These are phyloP conservation scores for Stomatorhinus walkeri DNA, from an alignment of 2,797 vertebrate genomes.

Conservation along the genomic window DNA sequence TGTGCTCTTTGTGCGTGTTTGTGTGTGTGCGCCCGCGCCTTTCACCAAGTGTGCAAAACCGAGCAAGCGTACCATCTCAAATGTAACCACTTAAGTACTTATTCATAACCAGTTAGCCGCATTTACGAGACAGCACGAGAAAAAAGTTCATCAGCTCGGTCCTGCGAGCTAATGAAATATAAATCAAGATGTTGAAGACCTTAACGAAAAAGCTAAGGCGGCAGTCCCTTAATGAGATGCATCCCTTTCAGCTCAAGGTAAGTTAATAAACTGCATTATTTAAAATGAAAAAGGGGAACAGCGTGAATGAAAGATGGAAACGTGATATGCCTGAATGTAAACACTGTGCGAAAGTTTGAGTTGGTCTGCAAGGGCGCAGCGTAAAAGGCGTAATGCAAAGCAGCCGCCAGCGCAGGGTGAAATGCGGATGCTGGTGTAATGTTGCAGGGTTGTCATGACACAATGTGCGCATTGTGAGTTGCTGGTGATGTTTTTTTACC, in stretches of 20 bases:
- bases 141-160: conserved; percentile 32
- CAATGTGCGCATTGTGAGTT: conserved; percentile 10
- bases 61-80: conserved; percentile 19
- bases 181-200: conserved; percentile 73
- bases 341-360: conserved; percentile 4
- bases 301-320: neutral
- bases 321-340: neutral
- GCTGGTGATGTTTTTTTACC: neutral
- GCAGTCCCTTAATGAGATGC: conserved; percentile 82
- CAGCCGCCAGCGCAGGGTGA: neutral
- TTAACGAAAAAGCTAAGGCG: conserved; percentile 82
- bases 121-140: neutral
- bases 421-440: neutral
- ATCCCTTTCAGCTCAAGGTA: conserved; percentile 85
- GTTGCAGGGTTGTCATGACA: conserved; percentile 8
- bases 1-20: conserved; percentile 19
- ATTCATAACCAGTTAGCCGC: conserved; percentile 5
- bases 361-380: neutral
- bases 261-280: conserved; percentile 31
- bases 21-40: conserved; percentile 37
- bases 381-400: neutral
- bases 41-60: conserved; percentile 34
- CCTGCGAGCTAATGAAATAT: neutral
- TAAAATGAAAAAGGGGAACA: neutral
- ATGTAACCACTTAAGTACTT: neutral